A percentile compares a stretch with the other conserved stretches of the same genome.
phyloP scores from a whole-genome alignment of 1,140 invertebrate genomes.

The Oryctes rhinoceros region DNA sequence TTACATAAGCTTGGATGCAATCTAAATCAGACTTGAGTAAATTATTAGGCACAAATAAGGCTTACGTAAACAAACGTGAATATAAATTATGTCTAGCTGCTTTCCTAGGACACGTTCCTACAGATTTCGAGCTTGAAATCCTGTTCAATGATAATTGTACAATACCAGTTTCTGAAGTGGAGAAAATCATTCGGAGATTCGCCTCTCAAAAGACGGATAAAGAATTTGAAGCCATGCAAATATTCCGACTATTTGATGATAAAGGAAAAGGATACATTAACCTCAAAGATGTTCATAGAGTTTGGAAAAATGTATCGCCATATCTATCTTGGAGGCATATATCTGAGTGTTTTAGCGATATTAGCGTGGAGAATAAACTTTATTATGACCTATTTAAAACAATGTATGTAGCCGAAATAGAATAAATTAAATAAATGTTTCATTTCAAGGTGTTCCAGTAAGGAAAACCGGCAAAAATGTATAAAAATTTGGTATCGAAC shows the following conservation, averaged over 20 bases:
- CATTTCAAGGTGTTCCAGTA: too few species aligned
- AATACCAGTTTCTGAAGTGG: background rate
- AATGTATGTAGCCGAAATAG: background rate
- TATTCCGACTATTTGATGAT: conserved; percentile 4
- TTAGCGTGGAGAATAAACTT: background rate
- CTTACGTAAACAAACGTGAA: background rate
- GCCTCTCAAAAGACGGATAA: background rate
- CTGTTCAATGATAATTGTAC: background rate
- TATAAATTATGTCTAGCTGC: background rate
- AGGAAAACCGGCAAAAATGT: too few species aligned
- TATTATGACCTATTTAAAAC: background rate
- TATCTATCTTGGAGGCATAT: conserved; percentile 19
- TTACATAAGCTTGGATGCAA: background rate
- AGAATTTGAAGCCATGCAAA: conserved; percentile 22
- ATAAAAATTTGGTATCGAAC: too few species aligned
- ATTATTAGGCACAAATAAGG: conserved; percentile 1
- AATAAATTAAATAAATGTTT: background rate
- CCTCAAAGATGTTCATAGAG: background rate
- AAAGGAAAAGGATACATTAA: background rate
- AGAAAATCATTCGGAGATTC: background rate
- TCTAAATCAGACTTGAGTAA: background rate
- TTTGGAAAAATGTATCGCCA: background rate
- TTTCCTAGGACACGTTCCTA: background rate
- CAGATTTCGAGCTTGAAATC: background rate
- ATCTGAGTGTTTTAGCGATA: background rate